Evolutionary conservation across 2,888 invertebrate genomes (phyloP).

Genomic region (Dryadula phaetusa): DNA sequence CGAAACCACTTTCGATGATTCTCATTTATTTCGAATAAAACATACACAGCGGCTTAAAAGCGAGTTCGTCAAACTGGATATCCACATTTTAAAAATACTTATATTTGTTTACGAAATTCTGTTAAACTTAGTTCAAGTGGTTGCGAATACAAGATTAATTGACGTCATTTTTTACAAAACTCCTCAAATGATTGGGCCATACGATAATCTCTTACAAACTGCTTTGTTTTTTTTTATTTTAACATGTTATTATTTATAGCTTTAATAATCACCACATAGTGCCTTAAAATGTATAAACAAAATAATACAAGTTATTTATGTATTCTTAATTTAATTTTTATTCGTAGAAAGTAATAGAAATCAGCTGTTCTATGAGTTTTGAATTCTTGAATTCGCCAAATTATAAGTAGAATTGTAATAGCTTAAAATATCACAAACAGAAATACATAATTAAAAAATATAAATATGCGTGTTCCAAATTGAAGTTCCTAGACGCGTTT

Average conservation of each 20-base stretch:
- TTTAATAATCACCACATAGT: background rate
- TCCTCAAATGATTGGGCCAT: background rate
- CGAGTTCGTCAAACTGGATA: slow-evolving; percentile 47
- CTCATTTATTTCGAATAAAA: slow-evolving; percentile 36
- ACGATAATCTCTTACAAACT: background rate
- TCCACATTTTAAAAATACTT: slow-evolving; percentile 35
- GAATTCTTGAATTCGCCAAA: too few species aligned
- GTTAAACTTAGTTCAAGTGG: background rate
- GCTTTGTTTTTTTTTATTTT: slow-evolving; percentile 1
- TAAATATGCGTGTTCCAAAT: too few species aligned
- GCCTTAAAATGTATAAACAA: too few species aligned
- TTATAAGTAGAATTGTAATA: too few species aligned
- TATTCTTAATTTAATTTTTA: too few species aligned
- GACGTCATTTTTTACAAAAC: slow-evolving; percentile 13
- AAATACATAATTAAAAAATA: too few species aligned
- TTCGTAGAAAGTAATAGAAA: too few species aligned
- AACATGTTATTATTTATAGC: background rate
- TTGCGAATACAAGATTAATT: slow-evolving; percentile 15
- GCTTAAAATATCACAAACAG: too few species aligned
- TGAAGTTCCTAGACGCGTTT: too few species aligned
- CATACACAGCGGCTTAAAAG: slow-evolving; percentile 43
- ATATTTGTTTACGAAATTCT: slow-evolving; percentile 32
- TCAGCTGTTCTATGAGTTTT: too few species aligned
- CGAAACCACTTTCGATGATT: slow-evolving; percentile 51
- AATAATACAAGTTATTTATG: too few species aligned